Base-by-base conservation (phyloP, 2,113 vertebrate genomes). In the Caranx ignobilis region DNA sequence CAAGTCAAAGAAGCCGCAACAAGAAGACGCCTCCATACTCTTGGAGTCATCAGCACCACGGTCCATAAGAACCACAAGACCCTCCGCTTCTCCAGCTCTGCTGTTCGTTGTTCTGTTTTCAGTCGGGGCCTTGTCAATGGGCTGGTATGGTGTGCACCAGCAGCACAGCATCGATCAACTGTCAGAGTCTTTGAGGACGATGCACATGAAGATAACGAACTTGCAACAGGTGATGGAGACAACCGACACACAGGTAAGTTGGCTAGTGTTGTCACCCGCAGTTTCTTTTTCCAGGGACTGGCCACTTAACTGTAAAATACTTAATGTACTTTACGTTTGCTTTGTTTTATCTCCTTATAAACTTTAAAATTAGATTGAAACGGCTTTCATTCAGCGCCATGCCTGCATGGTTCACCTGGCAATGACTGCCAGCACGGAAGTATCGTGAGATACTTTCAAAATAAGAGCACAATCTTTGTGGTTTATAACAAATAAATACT, bases 221-320 rank as follows among this genome's bases (percentile, higher is more conserved):
- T 31, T 81, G 4, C 81, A 62, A 26, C 73, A 75, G 59, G 73
- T 74, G 54, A 60, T 77, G 59, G 37, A 15, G 31, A 61, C 8
- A 37, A 21, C 37, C 19, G 34, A 43, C 7, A 4, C 7, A 9
- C 69, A 81, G 69, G 64, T 74, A 12, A 70, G 10, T 43, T 32
- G 45, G 26, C 35, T 60, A 41, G 68, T 35, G 39, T 63, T 48
- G 32, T 31, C 61, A 15, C 18, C 1, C 3, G 54, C 39, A 13
- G 37, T 37, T 37, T 37, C 8, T 41, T 34, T 54, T 26, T 37
- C 37, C 35, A 37, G 8, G 2, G 13, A 1, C 5, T 3, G 37
- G 32, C 47, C 31, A 26, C 0, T 15, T 55, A 1, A 43, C 2
- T 62, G 3, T 3, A 3, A 54, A 6, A 43, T 26, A 43, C n/a